Evolutionary conservation across 2,888 invertebrate genomes (phyloP).

Genomic region (Coleophora deauratella): DNA sequence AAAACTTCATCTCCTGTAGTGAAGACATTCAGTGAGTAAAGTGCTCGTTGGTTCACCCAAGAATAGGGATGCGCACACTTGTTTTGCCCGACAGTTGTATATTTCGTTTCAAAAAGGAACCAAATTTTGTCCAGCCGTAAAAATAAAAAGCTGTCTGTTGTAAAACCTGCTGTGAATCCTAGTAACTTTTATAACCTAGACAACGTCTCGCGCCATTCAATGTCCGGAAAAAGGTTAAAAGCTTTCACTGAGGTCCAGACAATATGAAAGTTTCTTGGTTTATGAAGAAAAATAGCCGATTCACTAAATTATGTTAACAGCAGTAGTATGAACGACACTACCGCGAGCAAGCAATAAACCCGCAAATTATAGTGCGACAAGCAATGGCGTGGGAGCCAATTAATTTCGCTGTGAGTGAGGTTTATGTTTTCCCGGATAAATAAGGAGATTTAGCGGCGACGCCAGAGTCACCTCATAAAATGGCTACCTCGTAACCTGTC

Average conservation of each 20-base stretch:
- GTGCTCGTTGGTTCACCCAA: conserved; percentile 41
- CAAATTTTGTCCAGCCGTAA: conserved; percentile 63
- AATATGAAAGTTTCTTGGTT: neutral
- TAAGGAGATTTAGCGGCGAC: conserved; percentile 67
- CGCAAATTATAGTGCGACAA: conserved; percentile 53
- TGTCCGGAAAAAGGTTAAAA: neutral
- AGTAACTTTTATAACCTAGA: conserved; percentile 30
- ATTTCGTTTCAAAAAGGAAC: conserved; percentile 61
- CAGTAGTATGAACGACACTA: conserved; percentile 27
- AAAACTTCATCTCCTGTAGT: conserved; percentile 26
- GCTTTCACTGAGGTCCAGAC: neutral
- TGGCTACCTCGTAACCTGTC: conserved; percentile 53
- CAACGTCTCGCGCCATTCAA: conserved; percentile 19
- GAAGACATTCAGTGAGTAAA: conserved; percentile 30
- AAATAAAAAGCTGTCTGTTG: conserved; percentile 55
- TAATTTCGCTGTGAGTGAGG: conserved; percentile 66
- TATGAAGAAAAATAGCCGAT: conserved; percentile 1
- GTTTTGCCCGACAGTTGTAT: conserved; percentile 65
- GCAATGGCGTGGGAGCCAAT: conserved; percentile 62
- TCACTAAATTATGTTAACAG: conserved; percentile 8
- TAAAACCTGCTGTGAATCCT: conserved; percentile 46
- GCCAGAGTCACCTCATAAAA: conserved; percentile 49
- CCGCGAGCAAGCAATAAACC: conserved; percentile 41
- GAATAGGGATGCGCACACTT: conserved; percentile 60
- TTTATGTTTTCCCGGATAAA: conserved; percentile 70